Evolutionary conservation across 2,797 vertebrate species (phyloP), one percentile per base, ranked within the genome.

Genomic region (Xenops minutus): DNA sequence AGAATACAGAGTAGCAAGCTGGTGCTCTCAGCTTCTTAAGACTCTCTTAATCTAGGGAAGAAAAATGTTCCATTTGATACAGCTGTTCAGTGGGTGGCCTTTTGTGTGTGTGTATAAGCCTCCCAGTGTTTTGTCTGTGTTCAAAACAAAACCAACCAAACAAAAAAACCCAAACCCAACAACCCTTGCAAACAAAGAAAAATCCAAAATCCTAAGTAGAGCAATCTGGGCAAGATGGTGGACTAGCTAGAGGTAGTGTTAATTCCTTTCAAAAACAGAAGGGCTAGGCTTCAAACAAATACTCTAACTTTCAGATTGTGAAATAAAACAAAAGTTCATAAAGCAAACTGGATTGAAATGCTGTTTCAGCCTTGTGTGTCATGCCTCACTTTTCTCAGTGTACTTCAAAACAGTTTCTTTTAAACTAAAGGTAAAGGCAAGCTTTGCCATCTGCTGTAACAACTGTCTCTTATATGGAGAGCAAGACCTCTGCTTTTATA

Each of bases 131-230:
- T 51, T 86, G 24, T 68, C 66, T 16, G 7, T 71, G 23, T 44
- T 77, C 27, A 30, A 56, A 67, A 10, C 21, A 13, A 62, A 34
- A 8, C 22, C 21, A 39, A 16, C 20, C 61, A 23, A 54, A n/a
- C 14, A 36, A 9, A 17, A 82, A 56, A 36, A 12, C 5, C 15
- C 36, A 54, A 41, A 14, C 3, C 32, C n/a, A 66, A 4, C 9
- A 27, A 2, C 8, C 43, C 3, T 7, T 63, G 21, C 48, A 55
- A 39, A 26, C 10, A 62, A 51, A 36, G 4, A 0, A 59, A 43
- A 79, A 19, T 3, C 4, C 1, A 1, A 74, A 18, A 20, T 90
- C n/a, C 13, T 7, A 3, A 3, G 1, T 46, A 10, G 2, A 56
- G 16, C 2, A 5, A 1, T 67, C 56, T 56, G 44, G 67, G 30